phyloP scores from a whole-genome alignment of 2,113 vertebrate genomes.

The Anolis sagrei region DNA sequence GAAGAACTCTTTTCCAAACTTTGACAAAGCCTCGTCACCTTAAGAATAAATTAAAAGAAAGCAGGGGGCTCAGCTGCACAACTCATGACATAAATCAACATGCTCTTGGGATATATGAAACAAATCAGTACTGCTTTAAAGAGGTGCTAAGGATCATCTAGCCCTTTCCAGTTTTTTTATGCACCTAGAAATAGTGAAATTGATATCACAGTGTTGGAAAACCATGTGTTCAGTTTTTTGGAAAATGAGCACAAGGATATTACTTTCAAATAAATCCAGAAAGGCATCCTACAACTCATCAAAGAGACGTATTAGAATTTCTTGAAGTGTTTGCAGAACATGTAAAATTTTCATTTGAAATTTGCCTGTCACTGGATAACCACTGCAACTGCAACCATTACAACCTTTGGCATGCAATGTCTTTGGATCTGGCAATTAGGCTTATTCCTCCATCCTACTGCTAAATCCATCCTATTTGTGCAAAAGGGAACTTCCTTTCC shows the following conservation, averaged over 20 bases:
- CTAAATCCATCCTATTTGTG: not conserved
- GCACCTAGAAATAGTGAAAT: not conserved
- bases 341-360: not conserved
- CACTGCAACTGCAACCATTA: not conserved
- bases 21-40: slow-evolving; percentile 64
- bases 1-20: slow-evolving; percentile 64
- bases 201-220: not conserved
- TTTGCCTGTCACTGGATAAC: not conserved
- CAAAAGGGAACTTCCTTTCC: not conserved
- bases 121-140: not conserved
- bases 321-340: not conserved
- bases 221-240: not conserved
- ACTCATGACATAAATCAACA: slow-evolving; percentile 42
- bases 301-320: not conserved
- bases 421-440: not conserved
- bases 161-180: not conserved
- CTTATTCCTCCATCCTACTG: not conserved
- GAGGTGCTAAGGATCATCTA: not conserved
- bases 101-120: not conserved
- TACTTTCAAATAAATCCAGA: not conserved
- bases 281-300: not conserved
- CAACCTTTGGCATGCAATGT: not conserved
- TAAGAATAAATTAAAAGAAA: slow-evolving; percentile 38
- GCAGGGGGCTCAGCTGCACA: slow-evolving; percentile 32
- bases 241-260: not conserved